Conservation (phyloP, 2,113 vertebrate genomes). For the Daboia siamensis region DNA sequence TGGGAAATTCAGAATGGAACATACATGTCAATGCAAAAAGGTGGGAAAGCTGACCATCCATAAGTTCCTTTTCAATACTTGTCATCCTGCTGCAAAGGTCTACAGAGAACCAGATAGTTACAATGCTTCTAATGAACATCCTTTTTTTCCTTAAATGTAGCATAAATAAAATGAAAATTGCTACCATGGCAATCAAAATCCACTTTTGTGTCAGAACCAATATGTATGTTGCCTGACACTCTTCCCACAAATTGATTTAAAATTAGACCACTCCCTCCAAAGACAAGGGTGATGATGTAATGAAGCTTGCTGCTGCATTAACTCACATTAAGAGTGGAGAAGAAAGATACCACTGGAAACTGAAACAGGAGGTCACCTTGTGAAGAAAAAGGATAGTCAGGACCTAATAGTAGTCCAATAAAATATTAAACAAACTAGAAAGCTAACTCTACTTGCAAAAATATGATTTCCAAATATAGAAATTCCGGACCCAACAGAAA, state of each 20-base stretch:
- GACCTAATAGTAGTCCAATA: not conserved
- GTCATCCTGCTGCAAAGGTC: conserved; percentile 56
- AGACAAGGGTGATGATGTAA: conserved; percentile 41
- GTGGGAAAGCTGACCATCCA: not conserved
- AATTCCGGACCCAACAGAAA: not conserved
- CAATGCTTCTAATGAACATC: conserved; percentile 59
- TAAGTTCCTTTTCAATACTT: conserved; percentile 48
- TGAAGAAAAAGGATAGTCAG: conserved; percentile 34
- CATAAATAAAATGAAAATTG: conserved; percentile 68
- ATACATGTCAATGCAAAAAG: not conserved
- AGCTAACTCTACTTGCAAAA: too few relatives aligned
- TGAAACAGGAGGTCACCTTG: conserved; percentile 46
- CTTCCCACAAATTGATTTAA: conserved; percentile 42
- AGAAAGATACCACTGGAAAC: conserved; percentile 31
- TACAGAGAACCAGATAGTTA: conserved; percentile 63
- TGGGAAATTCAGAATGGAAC: not conserved
- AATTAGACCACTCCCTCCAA: conserved; percentile 27
- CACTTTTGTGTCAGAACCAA: conserved; percentile 59
- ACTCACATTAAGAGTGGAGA: conserved; percentile 41
- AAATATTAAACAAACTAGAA: not conserved
- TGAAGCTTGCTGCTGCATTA: conserved; percentile 38
- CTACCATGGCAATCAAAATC: conserved; percentile 51
- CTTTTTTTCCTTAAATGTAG: conserved; percentile 35
- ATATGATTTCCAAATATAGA: not conserved
- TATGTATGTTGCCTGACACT: conserved; percentile 47